Conservation (phyloP, 2,797 vertebrate genomes). For the Argyrosomus regius region DNA sequence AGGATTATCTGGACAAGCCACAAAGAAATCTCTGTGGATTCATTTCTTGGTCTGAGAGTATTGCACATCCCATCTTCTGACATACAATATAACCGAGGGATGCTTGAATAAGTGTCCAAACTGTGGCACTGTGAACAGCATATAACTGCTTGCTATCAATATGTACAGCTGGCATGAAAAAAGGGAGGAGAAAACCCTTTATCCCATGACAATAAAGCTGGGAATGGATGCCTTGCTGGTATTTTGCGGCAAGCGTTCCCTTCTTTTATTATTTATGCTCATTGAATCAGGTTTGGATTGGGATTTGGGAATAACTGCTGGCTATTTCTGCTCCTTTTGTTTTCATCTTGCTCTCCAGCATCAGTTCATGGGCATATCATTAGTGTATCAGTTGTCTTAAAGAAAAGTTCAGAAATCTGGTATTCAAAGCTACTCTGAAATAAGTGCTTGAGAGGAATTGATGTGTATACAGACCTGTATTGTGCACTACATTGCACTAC, state of each 20-base stretch:
- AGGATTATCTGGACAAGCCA: constrained; percentile 80
- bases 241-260: constrained; percentile 44
- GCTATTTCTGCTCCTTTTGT: constrained; percentile 27
- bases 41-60: constrained; percentile 75
- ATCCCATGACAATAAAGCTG: constrained; percentile 60
- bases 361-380: constrained; percentile 26
- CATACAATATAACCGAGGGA: constrained; percentile 68
- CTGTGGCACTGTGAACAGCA: constrained; percentile 42
- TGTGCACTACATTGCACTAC: too few relatives aligned
- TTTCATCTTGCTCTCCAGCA: constrained; percentile 27
- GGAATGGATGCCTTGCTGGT: constrained; percentile 46
- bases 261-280: constrained; percentile 37
- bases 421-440: neutral
- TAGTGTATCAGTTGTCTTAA: neutral
- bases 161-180: constrained; percentile 69
- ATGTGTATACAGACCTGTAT: neutral
- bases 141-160: constrained; percentile 72
- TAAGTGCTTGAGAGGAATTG: neutral
- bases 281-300: constrained; percentile 37
- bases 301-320: constrained; percentile 27
- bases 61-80: constrained; percentile 78
- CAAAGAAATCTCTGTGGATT: constrained; percentile 76
- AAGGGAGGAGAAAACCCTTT: constrained; percentile 43
- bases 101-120: constrained; percentile 62
- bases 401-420: neutral